Conservation (phyloP, 2,113 vertebrate genomes). For the Labrus mixtus region DNA sequence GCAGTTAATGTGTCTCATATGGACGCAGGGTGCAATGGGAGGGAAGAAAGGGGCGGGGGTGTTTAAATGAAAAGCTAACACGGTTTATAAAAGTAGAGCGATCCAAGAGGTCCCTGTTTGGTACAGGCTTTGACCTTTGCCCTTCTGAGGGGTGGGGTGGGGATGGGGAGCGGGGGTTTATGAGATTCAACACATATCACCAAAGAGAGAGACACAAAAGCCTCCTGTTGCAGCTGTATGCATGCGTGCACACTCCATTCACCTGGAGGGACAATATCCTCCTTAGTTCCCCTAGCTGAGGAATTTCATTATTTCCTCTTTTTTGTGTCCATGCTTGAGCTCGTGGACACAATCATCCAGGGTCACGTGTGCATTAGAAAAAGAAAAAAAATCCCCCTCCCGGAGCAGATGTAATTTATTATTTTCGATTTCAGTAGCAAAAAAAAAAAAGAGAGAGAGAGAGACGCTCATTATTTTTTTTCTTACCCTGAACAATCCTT, state of each 20-base stretch:
- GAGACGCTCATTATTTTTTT: slow-evolving; percentile 61
- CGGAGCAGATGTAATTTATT: slow-evolving; percentile 5
- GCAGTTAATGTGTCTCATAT: slow-evolving; percentile 68
- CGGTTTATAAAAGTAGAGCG: neutral
- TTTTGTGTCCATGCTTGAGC: slow-evolving; percentile 26
- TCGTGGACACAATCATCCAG: slow-evolving; percentile 53
- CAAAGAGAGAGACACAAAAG: neutral
- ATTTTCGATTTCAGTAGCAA: neutral
- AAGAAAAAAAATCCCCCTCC: neutral
- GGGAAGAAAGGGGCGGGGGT: neutral
- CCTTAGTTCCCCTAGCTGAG: slow-evolving; percentile 41
- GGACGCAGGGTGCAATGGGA: neutral
- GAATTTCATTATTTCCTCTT: slow-evolving; percentile 62
- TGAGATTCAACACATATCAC: neutral
- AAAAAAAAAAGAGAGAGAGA: neutral
- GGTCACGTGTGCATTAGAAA: slow-evolving; percentile 40
- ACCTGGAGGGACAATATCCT: slow-evolving; percentile 69
- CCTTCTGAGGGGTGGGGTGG: slow-evolving; percentile 1
- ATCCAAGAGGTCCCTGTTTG: slow-evolving; percentile 11
- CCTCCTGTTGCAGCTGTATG: neutral
- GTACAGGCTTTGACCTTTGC: slow-evolving; percentile 49
- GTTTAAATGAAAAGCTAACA: slow-evolving; percentile 61
- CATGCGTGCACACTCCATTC: slow-evolving; percentile 28
- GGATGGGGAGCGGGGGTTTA: neutral
- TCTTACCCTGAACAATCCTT: slow-evolving; percentile 30